These are phyloP conservation scores for Xyliphius kryptos DNA, from an alignment of 2,113 vertebrate species.

Conservation along the genomic window DNA sequence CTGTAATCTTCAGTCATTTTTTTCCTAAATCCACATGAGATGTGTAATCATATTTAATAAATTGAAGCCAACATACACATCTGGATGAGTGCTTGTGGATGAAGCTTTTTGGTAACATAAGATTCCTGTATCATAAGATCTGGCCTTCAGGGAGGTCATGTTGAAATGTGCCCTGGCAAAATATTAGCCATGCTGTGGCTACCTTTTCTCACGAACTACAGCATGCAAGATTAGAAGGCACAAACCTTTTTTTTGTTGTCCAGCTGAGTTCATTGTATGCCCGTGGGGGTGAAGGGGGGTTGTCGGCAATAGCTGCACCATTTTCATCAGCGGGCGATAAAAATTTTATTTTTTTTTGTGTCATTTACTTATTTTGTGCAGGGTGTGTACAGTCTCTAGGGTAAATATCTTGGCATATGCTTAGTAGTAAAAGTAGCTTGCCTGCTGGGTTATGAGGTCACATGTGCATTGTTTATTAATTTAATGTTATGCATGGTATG, in stretches of 20 bases:
- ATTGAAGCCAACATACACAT: slow-evolving; percentile 35
- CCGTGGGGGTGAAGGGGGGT: too few relatives aligned
- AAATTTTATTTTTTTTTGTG: too few relatives aligned
- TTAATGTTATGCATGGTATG: too few relatives aligned
- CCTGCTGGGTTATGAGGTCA: too few relatives aligned
- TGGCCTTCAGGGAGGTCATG: slow-evolving; percentile 42
- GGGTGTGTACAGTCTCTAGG: too few relatives aligned
- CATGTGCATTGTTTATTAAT: too few relatives aligned
- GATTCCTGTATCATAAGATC: slow-evolving; percentile 51
- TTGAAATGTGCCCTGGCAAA: slow-evolving; percentile 43
- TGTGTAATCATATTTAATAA: slow-evolving; percentile 55
- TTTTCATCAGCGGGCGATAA: too few relatives aligned
- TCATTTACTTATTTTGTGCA: too few relatives aligned
- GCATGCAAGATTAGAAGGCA: neutral
- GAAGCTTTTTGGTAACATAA: slow-evolving; percentile 47
- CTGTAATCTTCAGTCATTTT: slow-evolving; percentile 31
- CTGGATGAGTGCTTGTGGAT: slow-evolving; percentile 40
- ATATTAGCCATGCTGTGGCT: slow-evolving; percentile 51
- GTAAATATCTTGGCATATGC: too few relatives aligned
- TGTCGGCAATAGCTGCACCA: too few relatives aligned
- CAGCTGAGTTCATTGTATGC: neutral
- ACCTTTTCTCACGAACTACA: slow-evolving; percentile 22
- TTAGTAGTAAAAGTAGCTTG: too few relatives aligned
- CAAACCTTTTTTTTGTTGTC: slow-evolving; percentile 25
- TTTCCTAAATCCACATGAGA: slow-evolving; percentile 39